A percentile compares a stretch with the other conserved stretches of the same genome.
These are phyloP conservation scores for Aphidoletes aphidimyza DNA, from an alignment of 2,888 invertebrate species.

Conservation along the genomic window DNA sequence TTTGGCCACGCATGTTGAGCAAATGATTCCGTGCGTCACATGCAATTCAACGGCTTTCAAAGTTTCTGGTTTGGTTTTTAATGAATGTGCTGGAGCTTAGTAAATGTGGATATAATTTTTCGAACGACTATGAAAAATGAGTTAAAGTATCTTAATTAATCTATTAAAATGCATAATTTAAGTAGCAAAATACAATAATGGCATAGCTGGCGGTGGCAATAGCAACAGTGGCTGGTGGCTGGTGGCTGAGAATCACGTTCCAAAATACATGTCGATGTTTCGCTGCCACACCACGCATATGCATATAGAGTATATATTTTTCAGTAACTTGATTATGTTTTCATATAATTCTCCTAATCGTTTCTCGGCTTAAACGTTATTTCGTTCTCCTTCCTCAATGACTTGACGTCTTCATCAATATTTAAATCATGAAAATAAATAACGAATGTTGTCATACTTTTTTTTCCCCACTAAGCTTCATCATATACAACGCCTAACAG, in stretches of 20 bases:
- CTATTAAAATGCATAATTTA: conserved; percentile 41
- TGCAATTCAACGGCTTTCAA: background rate
- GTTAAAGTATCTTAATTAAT: conserved; percentile 49
- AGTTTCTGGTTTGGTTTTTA: background rate
- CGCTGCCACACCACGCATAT: background rate
- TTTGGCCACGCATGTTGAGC: too few species aligned
- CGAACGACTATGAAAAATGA: conserved; percentile 17
- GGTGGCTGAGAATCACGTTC: too few species aligned
- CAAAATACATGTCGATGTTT: background rate
- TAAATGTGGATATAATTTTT: background rate
- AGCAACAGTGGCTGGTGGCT: too few species aligned
- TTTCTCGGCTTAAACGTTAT: conserved; percentile 22
- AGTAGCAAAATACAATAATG: background rate
- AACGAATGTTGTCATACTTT: conserved; percentile 15
- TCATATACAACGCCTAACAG: background rate
- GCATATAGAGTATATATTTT: conserved; percentile 8
- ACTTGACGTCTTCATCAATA: conserved; percentile 1
- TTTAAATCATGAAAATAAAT: conserved; percentile 13
- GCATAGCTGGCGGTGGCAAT: too few species aligned
- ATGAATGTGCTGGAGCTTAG: background rate
- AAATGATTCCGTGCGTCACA: too few species aligned
- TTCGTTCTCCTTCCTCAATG: background rate
- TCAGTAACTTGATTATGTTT: conserved; percentile 25
- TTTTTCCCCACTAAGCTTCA: too few species aligned
- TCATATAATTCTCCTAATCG: conserved; percentile 31